Base-by-base conservation (phyloP, 92 coral and sea anemone genomes). In the Parazoanthus swiftii region DNA sequence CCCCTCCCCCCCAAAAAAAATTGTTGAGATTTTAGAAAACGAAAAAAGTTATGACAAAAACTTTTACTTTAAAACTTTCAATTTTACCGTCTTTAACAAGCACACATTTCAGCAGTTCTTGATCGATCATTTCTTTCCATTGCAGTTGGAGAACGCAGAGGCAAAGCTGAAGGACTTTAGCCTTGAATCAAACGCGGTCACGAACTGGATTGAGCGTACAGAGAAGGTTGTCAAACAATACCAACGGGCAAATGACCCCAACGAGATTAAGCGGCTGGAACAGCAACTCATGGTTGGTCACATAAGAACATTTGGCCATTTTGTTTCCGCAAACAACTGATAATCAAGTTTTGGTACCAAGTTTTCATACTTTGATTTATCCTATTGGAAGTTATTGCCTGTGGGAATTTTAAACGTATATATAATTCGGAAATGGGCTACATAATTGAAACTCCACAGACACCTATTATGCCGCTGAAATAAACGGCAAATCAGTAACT, bases 111-210 rank as follows among this genome's bases (percentile, higher is more conserved):
- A 0, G 70, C 70, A 25, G 63, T 46, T 50, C 26, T 9, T 7
- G 11, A 46, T 14, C 56, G 21, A 20, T 8, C 5, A 10, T 36
- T 54, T 39, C 2, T 2, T 39, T 81, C 15, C 33, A 23, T 84
- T 71, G 18, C 44, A 84, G 87, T 48, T 84, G 8, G 79, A 84
- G 46, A 71, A 84, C 56, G 87, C 87, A 3, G 78, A 84, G 26
- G 79, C 87, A 44, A 84, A 84, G 20, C 67, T 84, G 79, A 84
- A 84, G 29, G 87, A 84, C 39, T 84, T 84, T 2, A 84, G 87
- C 25, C 87, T 82, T 71, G 86, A 82, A 42, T 82, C 86, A 4
- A 82, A 82, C 76, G 86, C 86, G 35, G 87, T 84, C 9, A 71
- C 77, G 43, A 84, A 84, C 79, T 84, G 87, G 87, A 71, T 84